phyloP scores from a whole-genome alignment of 2,888 invertebrate genomes.

The Lumbricus terrestris region DNA sequence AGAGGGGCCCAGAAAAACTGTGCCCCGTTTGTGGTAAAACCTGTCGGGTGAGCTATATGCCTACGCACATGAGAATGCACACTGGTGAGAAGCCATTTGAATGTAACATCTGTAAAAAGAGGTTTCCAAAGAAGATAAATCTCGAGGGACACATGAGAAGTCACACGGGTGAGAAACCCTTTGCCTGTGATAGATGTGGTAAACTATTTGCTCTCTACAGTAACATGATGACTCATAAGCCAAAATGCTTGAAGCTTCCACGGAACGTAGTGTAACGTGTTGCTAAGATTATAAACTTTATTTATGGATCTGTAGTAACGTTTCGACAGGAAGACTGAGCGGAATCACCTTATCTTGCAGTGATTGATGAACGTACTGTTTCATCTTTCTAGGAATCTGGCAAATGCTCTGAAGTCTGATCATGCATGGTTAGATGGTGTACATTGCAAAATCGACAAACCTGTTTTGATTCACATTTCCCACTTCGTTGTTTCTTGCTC shows the following conservation, averaged over 20 bases:
- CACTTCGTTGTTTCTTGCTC: too few relatives aligned
- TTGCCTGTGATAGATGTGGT: neutral
- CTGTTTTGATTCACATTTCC: too few relatives aligned
- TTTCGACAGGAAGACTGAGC: too few relatives aligned
- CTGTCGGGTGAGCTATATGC: neutral
- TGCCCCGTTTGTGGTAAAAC: neutral
- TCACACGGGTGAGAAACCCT: neutral
- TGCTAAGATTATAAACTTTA: too few relatives aligned
- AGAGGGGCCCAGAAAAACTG: neutral
- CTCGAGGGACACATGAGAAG: neutral
- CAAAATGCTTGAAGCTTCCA: neutral
- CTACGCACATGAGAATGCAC: neutral
- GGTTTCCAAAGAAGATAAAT: neutral
- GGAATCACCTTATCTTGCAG: too few relatives aligned
- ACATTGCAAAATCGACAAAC: too few relatives aligned
- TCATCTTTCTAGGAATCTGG: too few relatives aligned
- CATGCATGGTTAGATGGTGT: too few relatives aligned
- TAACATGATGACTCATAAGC: neutral
- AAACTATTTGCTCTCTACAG: neutral
- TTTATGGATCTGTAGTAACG: too few relatives aligned
- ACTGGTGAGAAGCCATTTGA: neutral
- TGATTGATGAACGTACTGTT: too few relatives aligned
- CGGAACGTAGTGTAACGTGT: too few relatives aligned
- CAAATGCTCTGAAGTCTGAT: too few relatives aligned
- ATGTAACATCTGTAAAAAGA: neutral